Evolutionary conservation across 2,113 vertebrate species (phyloP), one percentile per base, ranked within the genome.

Genomic region (Actenoides hombroni): DNA sequence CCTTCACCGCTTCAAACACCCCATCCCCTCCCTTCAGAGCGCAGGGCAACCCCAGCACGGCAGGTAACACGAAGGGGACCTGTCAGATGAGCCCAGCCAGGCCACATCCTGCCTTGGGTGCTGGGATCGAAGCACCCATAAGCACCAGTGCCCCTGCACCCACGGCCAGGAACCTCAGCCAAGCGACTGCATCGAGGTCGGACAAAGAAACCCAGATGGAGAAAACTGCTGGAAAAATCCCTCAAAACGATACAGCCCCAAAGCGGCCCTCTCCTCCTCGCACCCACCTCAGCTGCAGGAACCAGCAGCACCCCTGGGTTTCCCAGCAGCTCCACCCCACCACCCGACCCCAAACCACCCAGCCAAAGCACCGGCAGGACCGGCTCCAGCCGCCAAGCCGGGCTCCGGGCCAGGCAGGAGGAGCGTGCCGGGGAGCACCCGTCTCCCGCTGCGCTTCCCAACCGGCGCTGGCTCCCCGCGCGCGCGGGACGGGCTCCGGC

Each of bases 21-120:
- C 71, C 9, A 3, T 5, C 23, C 39, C 67, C 20, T 31, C 57
- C 57, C 21, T 31, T 6, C 4, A 2, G 33, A 65, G 35, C 16
- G 5, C 3, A 0, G 25, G 23, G n/a, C 5, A 46, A 31, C 4
- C 28, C 20, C 65, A 0, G 11, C 2, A 18, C 3, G 5, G 23
- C 3, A 4, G 26, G 9, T 7, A 7, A 9, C 39, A 1, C 44
- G 4, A 13, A 28, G 51, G 6, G 65, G 49, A 35, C 2, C 6
- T 7, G 3, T 9, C 57, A 7, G 63, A 4, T 1, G 42, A 76
- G 39, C 44, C 44, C 53, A 59, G 26, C 16, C 0, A 0, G 31
- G 17, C 13, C n/a, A 7, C 4, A 10, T 16, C 4, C 4, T 33
- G 56, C 59, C 49, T 8, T 16, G 64, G 31, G 63, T n/a, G 31